Base-by-base conservation (phyloP, 2,888 invertebrate species). In the Miltochrista miniata region DNA sequence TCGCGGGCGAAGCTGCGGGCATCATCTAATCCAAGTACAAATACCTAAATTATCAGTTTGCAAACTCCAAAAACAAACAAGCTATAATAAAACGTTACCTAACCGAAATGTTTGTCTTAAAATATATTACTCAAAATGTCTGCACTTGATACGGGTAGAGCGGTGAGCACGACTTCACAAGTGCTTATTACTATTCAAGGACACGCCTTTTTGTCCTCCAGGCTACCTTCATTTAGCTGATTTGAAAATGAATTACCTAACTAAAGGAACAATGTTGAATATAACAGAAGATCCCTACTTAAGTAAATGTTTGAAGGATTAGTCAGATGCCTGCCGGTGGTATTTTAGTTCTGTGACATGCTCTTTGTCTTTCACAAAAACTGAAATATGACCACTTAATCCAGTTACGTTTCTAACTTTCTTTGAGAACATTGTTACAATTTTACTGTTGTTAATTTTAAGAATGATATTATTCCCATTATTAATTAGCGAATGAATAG, bases 41-140 rank as follows among this genome's bases (percentile, higher is more conserved):
- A 15, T 14, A 11, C 18, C 7, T 14, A 40, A 30, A 40, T 30
- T 1, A 30, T 40, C 9, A 40, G 13, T 8, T n/a, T 35, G 11
- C 31, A 41, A n/a, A 14, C 7, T 10, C 9, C n/a, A 30, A 3
- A 30, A 31, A 38, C 45, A 38, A 45, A 37, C 45, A 45, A 7
- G 8, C 30, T 11, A 29, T 30, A 45, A 24, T 45, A 37, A 38
- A 45, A 45, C 38, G 1, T 12, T 38, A 45, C 15, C n/a, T 24
- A 24, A 24, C 37, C 11, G 12, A 30, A 45, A 43, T 11, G 15
- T 38, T 31, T 9, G 4, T 38, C 38, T 37, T 38, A 4, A 35
- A 45, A 45, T 38, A 31, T 38, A 45, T 45, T 10, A 45, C 45
- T n/a, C n/a, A 10, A 38, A 18, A 11, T 38, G 45, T 45, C 45